These are phyloP conservation scores for Hydrochoerus hydrochaeris DNA, from an alignment of 2,113 vertebrate genomes.

Conservation along the genomic window DNA sequence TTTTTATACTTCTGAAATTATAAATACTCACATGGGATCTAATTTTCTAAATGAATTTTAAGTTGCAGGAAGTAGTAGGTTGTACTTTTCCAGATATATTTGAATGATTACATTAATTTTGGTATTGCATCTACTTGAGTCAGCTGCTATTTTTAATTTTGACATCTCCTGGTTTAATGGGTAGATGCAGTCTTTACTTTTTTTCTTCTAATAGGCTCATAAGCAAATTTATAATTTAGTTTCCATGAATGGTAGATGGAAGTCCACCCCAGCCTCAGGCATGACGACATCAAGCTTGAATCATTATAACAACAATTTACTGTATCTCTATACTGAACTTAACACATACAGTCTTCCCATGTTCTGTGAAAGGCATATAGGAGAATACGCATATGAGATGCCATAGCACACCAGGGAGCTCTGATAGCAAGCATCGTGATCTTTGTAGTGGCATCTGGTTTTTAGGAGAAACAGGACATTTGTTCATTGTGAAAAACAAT, in stretches of 20 bases:
- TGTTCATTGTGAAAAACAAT: not conserved
- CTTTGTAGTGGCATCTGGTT: not conserved
- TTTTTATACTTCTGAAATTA: slow-evolving; percentile 33
- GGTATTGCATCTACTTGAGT: not conserved
- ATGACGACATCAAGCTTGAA: not conserved
- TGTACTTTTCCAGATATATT: slow-evolving; percentile 21
- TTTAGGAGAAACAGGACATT: not conserved
- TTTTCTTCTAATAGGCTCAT: not conserved
- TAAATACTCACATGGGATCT: not conserved
- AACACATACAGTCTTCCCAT: not conserved
- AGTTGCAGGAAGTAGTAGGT: not conserved
- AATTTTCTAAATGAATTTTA: slow-evolving; percentile 9
- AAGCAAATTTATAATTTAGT: not conserved
- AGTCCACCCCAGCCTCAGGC: not conserved
- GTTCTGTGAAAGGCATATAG: not conserved
- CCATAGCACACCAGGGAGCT: not conserved
- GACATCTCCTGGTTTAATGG: not conserved
- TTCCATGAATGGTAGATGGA: not conserved
- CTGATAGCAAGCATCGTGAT: not conserved
- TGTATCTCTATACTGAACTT: not conserved
- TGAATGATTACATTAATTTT: slow-evolving; percentile 38
- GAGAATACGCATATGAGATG: not conserved
- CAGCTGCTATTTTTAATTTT: slow-evolving; percentile 7
- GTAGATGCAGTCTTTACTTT: not conserved
- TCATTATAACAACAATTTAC: not conserved